phyloP scores from a whole-genome alignment of 2,797 vertebrate genomes.

The Ciconia nigra region DNA sequence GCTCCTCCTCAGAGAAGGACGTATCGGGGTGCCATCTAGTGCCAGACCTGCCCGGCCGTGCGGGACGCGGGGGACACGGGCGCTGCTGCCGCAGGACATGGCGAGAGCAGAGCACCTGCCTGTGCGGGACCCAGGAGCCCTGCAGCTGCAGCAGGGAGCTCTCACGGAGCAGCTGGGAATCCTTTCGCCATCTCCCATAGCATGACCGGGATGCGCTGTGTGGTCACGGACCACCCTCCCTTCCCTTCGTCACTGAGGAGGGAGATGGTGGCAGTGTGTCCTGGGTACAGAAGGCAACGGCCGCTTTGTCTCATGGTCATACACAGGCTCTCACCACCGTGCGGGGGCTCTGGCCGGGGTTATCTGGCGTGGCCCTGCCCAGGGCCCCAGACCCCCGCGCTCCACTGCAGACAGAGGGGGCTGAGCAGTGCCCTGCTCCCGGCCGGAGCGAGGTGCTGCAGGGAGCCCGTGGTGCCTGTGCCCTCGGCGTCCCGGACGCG shows the following conservation, averaged over 20 bases:
- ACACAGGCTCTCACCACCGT: not conserved
- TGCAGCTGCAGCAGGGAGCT: not conserved
- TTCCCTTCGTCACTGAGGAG: not conserved
- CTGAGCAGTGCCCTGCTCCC: not conserved
- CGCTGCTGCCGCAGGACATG: not conserved
- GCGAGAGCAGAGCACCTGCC: not conserved
- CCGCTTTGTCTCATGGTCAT: not conserved
- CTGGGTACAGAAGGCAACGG: not conserved
- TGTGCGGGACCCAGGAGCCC: not conserved
- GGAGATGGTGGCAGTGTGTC: not conserved
- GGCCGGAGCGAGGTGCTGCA: not conserved
- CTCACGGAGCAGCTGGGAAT: not conserved
- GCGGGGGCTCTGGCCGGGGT: not conserved
- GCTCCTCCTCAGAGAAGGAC: not conserved
- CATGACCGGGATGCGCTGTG: no score
- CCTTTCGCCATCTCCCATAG: not conserved
- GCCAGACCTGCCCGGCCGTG: not conserved
- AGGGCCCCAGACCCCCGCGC: not conserved
- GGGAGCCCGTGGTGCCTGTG: not conserved
- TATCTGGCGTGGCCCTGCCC: not conserved
- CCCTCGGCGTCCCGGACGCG: rapidly evolving
- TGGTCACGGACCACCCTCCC: no score
- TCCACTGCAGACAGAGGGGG: not conserved
- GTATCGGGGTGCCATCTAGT: not conserved
- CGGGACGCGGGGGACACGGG: not conserved